Evolutionary conservation across 2,113 vertebrate species (phyloP).

Genomic region (Excalfactoria chinensis): DNA sequence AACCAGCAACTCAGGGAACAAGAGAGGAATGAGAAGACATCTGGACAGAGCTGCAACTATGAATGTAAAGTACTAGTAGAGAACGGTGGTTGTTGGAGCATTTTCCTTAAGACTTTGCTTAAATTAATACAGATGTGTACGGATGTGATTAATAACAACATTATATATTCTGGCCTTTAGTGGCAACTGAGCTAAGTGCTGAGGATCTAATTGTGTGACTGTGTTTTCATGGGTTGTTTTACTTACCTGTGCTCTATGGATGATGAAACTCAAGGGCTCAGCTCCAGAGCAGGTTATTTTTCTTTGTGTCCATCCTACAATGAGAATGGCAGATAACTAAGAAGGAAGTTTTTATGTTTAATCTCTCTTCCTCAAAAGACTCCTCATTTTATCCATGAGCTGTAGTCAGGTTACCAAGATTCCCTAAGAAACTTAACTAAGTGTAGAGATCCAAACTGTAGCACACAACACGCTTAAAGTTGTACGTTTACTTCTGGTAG

Average conservation of each 20-base stretch:
- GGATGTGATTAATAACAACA: background rate
- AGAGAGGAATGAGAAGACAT: conserved; percentile 74
- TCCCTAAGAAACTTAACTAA: background rate
- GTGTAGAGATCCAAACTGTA: background rate
- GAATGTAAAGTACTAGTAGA: conserved; percentile 79
- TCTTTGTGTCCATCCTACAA: background rate
- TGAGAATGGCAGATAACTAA: background rate
- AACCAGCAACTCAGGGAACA: conserved; percentile 84
- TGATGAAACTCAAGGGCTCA: background rate
- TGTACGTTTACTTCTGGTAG: conserved; percentile 61
- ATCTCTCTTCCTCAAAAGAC: background rate
- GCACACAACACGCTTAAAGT: background rate
- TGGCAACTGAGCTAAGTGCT: background rate
- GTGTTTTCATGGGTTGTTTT: background rate
- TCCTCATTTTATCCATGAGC: background rate
- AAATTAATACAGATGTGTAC: background rate
- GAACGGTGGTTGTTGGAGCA: background rate
- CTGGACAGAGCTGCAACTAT: conserved; percentile 70
- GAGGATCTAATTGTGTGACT: background rate
- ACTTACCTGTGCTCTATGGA: background rate
- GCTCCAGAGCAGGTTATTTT: background rate
- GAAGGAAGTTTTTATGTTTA: background rate
- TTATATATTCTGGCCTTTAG: background rate
- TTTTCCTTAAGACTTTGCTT: background rate
- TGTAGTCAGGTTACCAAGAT: background rate